Conservation (phyloP, 2,113 vertebrate species). For the Rhea pennata region DNA sequence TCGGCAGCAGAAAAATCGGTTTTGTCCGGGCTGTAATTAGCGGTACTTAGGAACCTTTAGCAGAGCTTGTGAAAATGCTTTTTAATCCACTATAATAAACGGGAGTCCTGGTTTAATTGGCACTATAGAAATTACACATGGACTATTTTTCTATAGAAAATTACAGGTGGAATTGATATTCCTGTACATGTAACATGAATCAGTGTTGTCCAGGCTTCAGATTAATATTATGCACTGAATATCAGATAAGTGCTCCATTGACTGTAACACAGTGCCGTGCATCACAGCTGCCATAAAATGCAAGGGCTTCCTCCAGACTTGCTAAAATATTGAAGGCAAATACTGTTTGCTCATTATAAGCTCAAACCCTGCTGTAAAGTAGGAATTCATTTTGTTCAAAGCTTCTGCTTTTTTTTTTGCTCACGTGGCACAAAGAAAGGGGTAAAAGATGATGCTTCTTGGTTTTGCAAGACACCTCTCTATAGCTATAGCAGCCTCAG, state of each 20-base stretch:
- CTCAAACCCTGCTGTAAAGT: accelerated
- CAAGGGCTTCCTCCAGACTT: neutral
- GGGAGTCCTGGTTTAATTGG: neutral
- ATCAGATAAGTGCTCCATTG: neutral
- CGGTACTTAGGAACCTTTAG: neutral
- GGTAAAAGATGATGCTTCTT: neutral
- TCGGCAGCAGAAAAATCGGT: neutral
- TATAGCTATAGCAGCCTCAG: neutral
- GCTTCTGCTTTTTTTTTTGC: too few relatives aligned
- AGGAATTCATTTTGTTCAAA: too few relatives aligned
- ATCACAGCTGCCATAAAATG: neutral
- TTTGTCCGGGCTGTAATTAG: slow-evolving; percentile 4
- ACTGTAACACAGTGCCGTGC: neutral
- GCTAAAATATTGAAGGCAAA: accelerated
- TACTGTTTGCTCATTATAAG: accelerated
- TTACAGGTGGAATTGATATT: neutral
- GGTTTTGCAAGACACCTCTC: neutral
- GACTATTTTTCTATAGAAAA: neutral
- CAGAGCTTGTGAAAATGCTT: slow-evolving; percentile 5
- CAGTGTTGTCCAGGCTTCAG: accelerated
- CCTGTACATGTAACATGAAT: neutral
- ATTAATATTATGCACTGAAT: accelerated
- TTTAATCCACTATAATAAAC: slow-evolving; percentile 23
- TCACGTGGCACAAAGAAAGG: neutral
- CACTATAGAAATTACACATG: neutral